Base-by-base conservation (phyloP, 2,888 invertebrate genomes). In the Diarsia rubi region DNA sequence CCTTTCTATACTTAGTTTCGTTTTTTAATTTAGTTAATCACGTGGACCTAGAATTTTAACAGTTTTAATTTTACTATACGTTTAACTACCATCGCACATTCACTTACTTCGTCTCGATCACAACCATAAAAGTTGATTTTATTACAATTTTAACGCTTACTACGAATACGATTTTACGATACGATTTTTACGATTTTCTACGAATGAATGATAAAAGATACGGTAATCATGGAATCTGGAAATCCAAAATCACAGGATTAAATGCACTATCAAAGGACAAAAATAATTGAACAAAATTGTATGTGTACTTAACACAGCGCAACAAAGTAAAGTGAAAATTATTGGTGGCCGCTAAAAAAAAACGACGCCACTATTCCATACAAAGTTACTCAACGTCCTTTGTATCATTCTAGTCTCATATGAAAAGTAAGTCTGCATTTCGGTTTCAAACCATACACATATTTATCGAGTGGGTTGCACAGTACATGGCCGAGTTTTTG, bases 401-500 rank as follows among this genome's bases (percentile, higher is more conserved):
- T n/a, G n/a, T 37, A 5, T 14, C 9, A 71, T 5, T 54, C 68
- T 24, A 54, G 16, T 19, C 44, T 1, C n/a, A 19, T n/a, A 31
- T 19, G 21, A 3, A n/a, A 1, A 31, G 44, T 44, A 37, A 24
- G 66, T 24, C 14, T 67, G n/a, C 0, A 73, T 75, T 72, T 82
- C 12, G 60, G 45, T 21, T 11, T 27, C n/a, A 57, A 72, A 44
- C 24, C 37, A 49, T 72, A 72, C 63, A 66, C 37, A 57, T 63
- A 79, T 52, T 54, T 73, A 42, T 64, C 19, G 44, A 66, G 63
- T 73, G 70, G 64, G 71, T 84, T 76, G 68, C 67, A 54, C 68
- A 72, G 71, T 69, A 69, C 72, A 75, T 81, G 82, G 47, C 73
- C 81, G 84, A 84, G 73, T 88, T 89, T 86, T 86, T 86, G 85